Percentiles rank a stretch among this genome's conserved stretches.
Conservation (phyloP, 2,888 invertebrate genomes). For the Euzetes globulus region DNA sequence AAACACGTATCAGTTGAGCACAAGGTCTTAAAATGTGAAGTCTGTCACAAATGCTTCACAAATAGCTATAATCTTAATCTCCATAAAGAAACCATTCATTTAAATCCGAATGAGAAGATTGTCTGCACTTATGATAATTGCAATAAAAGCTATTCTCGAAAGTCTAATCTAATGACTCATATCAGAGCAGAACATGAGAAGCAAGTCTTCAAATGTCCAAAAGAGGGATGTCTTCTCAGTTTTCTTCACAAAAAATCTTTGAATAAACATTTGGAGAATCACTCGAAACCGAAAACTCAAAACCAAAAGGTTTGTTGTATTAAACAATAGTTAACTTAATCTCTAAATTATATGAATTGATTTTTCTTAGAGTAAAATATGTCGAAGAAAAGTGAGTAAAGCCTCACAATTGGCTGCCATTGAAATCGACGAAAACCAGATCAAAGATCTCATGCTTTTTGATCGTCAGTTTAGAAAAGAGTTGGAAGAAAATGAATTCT, state of each 20-base stretch:
- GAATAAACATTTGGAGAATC: conserved; percentile 24
- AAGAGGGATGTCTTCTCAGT: conserved; percentile 11
- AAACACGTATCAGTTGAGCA: conserved; percentile 27
- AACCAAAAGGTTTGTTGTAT: conserved; percentile 10
- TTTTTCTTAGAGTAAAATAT: background rate
- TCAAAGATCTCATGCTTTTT: background rate
- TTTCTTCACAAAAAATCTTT: conserved; percentile 19
- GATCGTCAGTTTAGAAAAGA: conserved; percentile 6
- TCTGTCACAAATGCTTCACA: conserved; percentile 22
- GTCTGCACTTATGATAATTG: conserved; percentile 26
- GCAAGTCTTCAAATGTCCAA: background rate
- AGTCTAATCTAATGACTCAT: conserved; percentile 20
- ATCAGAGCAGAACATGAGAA: background rate
- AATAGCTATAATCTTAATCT: background rate
- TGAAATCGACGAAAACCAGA: background rate
- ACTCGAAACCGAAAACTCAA: background rate
- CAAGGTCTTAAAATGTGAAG: conserved; percentile 5
- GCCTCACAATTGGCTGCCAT: background rate
- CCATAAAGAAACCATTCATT: conserved; percentile 20
- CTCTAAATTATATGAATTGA: background rate
- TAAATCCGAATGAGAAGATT: background rate
- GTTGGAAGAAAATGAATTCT: background rate
- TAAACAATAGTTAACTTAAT: background rate
- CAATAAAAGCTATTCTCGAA: conserved; percentile 10
- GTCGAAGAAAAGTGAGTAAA: background rate